phyloP scores from a whole-genome alignment of 2,113 vertebrate genomes.

The Tupaia tana region DNA sequence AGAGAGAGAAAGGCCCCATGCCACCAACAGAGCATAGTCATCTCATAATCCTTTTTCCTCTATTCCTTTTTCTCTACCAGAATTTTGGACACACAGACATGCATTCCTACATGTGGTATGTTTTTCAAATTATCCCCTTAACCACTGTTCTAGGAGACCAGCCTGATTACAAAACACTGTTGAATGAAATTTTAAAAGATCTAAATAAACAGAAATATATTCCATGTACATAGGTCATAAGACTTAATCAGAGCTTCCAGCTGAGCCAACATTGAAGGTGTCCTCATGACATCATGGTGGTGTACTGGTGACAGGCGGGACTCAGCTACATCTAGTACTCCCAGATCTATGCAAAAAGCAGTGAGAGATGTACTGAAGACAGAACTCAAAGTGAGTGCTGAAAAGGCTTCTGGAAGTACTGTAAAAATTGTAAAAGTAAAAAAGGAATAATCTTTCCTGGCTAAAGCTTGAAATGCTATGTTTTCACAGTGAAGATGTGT shows the following conservation, averaged over 20 bases:
- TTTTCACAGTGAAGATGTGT: conserved; percentile 53
- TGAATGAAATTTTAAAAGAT: neutral
- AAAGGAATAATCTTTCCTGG: conserved; percentile 74
- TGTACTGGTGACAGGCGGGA: conserved; percentile 89
- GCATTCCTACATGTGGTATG: no score
- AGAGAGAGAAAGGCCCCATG: no score
- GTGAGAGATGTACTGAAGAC: conserved; percentile 90
- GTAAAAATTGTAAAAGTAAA: conserved; percentile 88
- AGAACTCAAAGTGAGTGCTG: conserved; percentile 85
- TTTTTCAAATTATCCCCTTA: no score
- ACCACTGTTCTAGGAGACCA: no score
- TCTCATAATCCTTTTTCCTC: no score
- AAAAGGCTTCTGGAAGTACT: conserved; percentile 86
- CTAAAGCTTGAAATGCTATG: neutral
- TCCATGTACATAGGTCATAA: neutral
- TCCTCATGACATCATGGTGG: conserved; percentile 82
- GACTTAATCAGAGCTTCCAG: neutral
- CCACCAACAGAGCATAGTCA: no score
- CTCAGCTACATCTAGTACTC: conserved; percentile 90
- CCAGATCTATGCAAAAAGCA: conserved; percentile 88
- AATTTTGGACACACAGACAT: no score
- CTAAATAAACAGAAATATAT: neutral
- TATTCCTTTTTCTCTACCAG: no score
- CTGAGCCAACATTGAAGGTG: no score
- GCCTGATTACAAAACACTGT: neutral